Evolutionary conservation across 2,888 invertebrate species (phyloP).

Genomic region (Chelonus formosanus): DNA sequence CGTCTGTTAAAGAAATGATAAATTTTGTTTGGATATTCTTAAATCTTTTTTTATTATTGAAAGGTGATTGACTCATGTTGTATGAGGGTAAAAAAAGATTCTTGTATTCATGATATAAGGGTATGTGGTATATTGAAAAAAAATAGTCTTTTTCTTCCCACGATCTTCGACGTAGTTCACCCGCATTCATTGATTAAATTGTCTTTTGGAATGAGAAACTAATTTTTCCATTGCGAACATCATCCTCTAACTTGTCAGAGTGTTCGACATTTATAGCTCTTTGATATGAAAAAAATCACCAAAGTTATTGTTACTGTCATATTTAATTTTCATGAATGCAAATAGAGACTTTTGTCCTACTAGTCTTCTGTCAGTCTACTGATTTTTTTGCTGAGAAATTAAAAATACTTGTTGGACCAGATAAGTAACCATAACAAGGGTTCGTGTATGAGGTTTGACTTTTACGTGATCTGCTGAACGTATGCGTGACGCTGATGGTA

Average conservation of each 20-base stretch:
- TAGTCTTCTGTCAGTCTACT: no score
- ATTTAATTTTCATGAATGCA: conserved; percentile 1
- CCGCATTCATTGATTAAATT: conserved; percentile 44
- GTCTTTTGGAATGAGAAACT: conserved; percentile 38
- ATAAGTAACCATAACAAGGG: conserved; percentile 1
- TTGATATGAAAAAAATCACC: no score
- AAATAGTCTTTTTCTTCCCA: conserved; percentile 37
- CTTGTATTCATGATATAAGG: background rate
- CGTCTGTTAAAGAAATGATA: no score
- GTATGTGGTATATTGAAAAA: conserved; percentile 19
- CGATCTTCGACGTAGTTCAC: conserved; percentile 33
- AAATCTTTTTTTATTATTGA: background rate
- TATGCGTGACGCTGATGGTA: conserved; percentile 47
- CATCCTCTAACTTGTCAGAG: no score
- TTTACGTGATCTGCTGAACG: conserved; percentile 47
- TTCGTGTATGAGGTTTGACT: conserved; percentile 38
- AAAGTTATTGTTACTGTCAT: background rate
- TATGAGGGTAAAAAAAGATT: conserved; percentile 26
- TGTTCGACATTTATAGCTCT: no score
- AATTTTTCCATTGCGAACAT: conserved; percentile 27
- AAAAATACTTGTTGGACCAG: background rate
- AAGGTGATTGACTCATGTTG: background rate
- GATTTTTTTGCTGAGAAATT: no score
- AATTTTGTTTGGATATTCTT: background rate
- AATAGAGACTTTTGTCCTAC: background rate